Evolutionary conservation across 2,113 vertebrate species (phyloP), one percentile per base, ranked within the genome.

Genomic region (Scophthalmus maximus): DNA sequence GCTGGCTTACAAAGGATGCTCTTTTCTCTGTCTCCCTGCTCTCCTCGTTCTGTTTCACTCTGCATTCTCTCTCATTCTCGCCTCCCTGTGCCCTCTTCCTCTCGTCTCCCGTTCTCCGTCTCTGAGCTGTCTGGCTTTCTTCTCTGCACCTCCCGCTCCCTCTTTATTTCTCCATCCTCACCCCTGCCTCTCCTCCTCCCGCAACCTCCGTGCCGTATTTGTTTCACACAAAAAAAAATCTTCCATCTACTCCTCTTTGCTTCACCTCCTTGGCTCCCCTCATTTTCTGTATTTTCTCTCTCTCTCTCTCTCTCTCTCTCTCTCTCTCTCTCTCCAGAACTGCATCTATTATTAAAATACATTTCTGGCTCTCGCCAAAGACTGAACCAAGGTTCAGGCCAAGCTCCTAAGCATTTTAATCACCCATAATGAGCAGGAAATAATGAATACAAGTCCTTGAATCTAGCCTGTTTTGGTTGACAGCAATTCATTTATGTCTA

Each of bases 341-440:
- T 44, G 56, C 83, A 91, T 92, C 84, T 90, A 91, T 93, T 90
- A 92, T 92, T 91, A 91, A 91, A 79, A 75, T 11, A 71, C 79
- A 91, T 86, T 88, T 89, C 86, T 79, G 83, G 81, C 85, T 85
- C 80, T 68, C 22, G 32, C 80, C 76, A 66, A 85, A 85, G 84
- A 83, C 77, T 67, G 50, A 80, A 50, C 78, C 63, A 18, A 58
- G 74, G 84, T 78, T 76, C 69, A 38, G 78, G 82, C 84, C 76
- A 75, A 81, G 81, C 83, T 82, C 79, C 83, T 81, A 69, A 12
- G 85, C 86, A 88, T 93, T 88, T 90, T 85, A 91, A 91, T 89
- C 77, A 88, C 64, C 56, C 59, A 36, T 84, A 89, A 93, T 86
- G 81, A 87, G 86, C 60, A 18, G 70, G 56, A 76, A 85, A 87